A percentile compares a stretch with the other conserved stretches of the same genome.
Evolutionary conservation across 2,888 invertebrate genomes (phyloP).

Genomic region (Cataglyphis altisquamis): DNA sequence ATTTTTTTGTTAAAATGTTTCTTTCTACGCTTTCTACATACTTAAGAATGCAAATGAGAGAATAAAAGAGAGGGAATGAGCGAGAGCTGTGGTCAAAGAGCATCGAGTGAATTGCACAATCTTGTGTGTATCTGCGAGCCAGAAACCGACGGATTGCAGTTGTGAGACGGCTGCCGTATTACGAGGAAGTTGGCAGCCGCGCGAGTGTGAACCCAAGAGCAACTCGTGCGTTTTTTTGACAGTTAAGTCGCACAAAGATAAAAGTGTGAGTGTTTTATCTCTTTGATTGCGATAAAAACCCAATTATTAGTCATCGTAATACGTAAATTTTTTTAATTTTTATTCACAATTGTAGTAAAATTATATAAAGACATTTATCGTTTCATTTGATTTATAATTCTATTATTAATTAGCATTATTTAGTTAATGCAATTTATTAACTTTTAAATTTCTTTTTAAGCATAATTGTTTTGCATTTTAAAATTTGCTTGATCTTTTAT

Average conservation of each 20-base stretch:
- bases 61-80: slow-evolving; percentile 37
- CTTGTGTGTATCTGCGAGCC: slow-evolving; percentile 71
- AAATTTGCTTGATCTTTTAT: not conserved
- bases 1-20: slow-evolving; percentile 17
- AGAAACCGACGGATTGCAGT: slow-evolving; percentile 78
- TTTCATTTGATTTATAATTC: not conserved
- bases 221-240: slow-evolving; percentile 5
- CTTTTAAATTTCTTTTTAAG: not conserved
- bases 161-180: slow-evolving; percentile 76
- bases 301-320: not conserved
- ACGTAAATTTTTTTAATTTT: not conserved
- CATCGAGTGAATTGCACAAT: slow-evolving; percentile 78
- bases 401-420: not conserved
- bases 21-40: slow-evolving; percentile 54
- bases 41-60: slow-evolving; percentile 68
- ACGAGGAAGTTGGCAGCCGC: slow-evolving; percentile 65
- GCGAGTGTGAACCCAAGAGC: not conserved
- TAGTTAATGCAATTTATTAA: not conserved
- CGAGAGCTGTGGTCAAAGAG: slow-evolving; percentile 78
- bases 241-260: not conserved
- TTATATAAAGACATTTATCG: not conserved
- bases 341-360: not conserved
- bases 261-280: slow-evolving; percentile 21
- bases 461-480: not conserved
- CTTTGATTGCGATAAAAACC: not conserved